Conservation (phyloP, 2,113 vertebrate species). For the Psephotus haematonotus region DNA sequence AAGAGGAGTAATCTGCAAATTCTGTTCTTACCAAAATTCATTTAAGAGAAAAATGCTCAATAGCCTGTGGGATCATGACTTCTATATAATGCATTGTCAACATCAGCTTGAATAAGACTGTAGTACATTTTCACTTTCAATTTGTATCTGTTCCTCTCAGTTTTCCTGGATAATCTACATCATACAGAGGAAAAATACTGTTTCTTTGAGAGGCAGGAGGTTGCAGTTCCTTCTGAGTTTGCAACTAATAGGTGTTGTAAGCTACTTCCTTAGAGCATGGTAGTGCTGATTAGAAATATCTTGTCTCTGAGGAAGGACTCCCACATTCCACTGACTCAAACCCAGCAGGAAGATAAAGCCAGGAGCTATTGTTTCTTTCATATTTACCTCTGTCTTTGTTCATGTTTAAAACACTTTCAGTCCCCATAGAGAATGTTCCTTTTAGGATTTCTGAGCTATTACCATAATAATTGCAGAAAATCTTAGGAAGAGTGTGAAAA, state of each 20-base stretch:
- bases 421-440: background rate
- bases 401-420: background rate
- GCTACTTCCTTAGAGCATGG: background rate
- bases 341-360: background rate
- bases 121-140: background rate
- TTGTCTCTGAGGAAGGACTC: background rate
- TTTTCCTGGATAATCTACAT: background rate
- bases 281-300: conserved; percentile 14
- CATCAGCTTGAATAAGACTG: background rate
- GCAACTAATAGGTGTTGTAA: conserved; percentile 5
- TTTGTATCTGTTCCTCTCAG: background rate
- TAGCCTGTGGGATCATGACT: background rate
- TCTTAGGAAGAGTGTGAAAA: background rate
- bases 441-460: background rate
- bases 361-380: background rate
- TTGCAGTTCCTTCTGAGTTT: background rate
- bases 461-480: background rate
- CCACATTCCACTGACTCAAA: background rate
- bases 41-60: background rate
- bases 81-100: background rate
- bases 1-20: background rate
- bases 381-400: conserved; percentile 16
- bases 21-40: background rate
- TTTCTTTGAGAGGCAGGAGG: background rate
- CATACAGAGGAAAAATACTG: background rate